A percentile compares a stretch with the other conserved stretches of the same genome.
Conservation (phyloP, 2,888 invertebrate genomes). For the Lucinisca nassula region DNA sequence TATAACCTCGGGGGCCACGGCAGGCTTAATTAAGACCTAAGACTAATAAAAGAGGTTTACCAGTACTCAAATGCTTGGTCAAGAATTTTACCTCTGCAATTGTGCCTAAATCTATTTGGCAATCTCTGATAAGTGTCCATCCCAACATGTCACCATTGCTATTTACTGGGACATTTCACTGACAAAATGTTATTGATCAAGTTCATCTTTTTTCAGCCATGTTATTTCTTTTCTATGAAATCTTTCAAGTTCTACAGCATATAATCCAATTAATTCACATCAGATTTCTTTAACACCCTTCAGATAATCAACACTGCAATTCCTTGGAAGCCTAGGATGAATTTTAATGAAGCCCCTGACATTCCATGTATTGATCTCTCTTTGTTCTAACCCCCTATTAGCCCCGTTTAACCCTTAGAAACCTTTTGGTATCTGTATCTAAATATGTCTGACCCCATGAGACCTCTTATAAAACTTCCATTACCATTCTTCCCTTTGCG, state of each 20-base stretch:
- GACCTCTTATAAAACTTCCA: slow-evolving; percentile 42
- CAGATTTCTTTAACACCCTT: slow-evolving; percentile 1
- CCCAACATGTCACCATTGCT: too few relatives aligned
- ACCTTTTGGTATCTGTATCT: slow-evolving; percentile 60
- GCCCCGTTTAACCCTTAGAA: slow-evolving; percentile 71
- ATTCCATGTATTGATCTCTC: background rate
- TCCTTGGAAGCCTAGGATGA: background rate
- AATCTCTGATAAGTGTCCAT: too few relatives aligned
- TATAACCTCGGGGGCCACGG: too few relatives aligned
- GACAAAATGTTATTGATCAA: background rate
- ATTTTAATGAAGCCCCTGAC: slow-evolving; percentile 16
- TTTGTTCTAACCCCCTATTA: slow-evolving; percentile 58
- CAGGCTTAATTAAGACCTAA: too few relatives aligned
- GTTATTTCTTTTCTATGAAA: background rate
- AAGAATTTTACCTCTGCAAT: too few relatives aligned
- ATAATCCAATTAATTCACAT: slow-evolving; percentile 8
- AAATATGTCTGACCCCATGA: slow-evolving; percentile 66
- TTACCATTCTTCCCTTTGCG: background rate
- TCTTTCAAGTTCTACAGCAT: background rate
- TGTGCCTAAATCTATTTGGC: too few relatives aligned
- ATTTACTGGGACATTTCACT: background rate
- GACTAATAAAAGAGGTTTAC: too few relatives aligned
- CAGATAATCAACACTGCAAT: slow-evolving; percentile 4
- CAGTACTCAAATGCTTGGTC: too few relatives aligned
- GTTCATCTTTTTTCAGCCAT: background rate